Base-by-base conservation (phyloP, 2,113 vertebrate species). In the Erpornis zantholeuca region DNA sequence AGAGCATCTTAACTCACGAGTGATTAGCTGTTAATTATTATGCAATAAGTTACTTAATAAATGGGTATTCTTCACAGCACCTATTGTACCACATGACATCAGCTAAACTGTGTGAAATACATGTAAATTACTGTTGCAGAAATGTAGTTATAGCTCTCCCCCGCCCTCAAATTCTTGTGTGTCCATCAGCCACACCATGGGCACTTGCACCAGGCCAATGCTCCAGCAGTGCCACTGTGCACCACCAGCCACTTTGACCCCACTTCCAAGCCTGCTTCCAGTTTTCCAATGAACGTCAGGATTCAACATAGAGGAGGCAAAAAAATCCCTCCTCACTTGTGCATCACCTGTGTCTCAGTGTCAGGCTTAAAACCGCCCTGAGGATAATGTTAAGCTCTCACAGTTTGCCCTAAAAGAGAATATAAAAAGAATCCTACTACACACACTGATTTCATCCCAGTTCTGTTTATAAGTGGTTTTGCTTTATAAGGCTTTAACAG, bases 1-100 rank as follows among this genome's bases (percentile, higher is more conserved):
- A 92, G 95, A 94, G 57, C 73, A 82, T 92, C 75, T 82, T 68
- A 73, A 73, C 65, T 94, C 7, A 28, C 72, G 44, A 91, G 71
- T 52, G 88, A 91, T 86, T 91, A 92, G 75, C 75, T 83, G 73
- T 96, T 97, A 96, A 97, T 97, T 94, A 95, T 94, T 76, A 83
- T 69, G 81, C 68, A 91, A 92, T 95, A 90, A 92, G 93, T 96
- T 95, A 83, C 76, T 96, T 94, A 94, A 97, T 71, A 88, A 83
- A 68, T 79, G 23, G 88, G 44, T 82, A 59, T 90, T 94, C 64
- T 91, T 94, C 72, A 33, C 52, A 47, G 91, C 38, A 86, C 59
- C 78, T 87, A 57, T 82, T 71, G 89, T 90, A 82, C 59, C 72
- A 78, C 23, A 8, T 69, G 75, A 10, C 65, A 82, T 83, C 90